Evolutionary conservation across 1,140 invertebrate species (phyloP).

Genomic region (Venustaconcha ellipsiformis): DNA sequence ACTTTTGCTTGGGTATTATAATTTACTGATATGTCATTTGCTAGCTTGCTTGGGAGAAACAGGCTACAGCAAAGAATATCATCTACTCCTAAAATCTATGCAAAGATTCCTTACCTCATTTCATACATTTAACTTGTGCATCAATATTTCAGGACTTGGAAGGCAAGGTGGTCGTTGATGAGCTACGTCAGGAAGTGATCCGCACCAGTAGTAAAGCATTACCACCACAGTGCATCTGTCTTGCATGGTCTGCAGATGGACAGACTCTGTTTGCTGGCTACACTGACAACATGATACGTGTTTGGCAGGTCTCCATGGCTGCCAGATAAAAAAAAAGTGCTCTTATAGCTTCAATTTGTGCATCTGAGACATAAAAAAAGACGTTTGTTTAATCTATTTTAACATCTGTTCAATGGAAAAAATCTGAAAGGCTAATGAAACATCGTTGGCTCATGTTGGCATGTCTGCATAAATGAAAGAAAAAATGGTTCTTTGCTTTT

Average conservation of each 20-base stretch:
- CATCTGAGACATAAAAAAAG: too few relatives aligned
- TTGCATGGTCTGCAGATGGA: conserved; percentile 99
- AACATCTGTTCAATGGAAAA: too few relatives aligned
- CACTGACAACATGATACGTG: conserved; percentile 97
- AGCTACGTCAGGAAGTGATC: conserved; percentile 95
- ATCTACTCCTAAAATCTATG: not conserved
- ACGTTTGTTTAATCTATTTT: too few relatives aligned
- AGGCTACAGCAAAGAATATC: not conserved
- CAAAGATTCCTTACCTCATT: not conserved
- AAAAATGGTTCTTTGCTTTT: too few relatives aligned
- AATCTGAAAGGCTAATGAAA: too few relatives aligned
- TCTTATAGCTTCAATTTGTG: too few relatives aligned
- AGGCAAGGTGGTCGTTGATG: conserved; percentile 99
- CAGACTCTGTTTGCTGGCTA: conserved; percentile 99
- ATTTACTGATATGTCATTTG: not conserved
- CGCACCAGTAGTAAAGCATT: conserved; percentile 74
- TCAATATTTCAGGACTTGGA: conserved; percentile 86
- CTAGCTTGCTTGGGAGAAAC: too few relatives aligned
- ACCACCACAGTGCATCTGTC: conserved; percentile 94
- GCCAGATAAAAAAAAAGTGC: conserved; percentile 38
- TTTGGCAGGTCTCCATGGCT: conserved; percentile 90
- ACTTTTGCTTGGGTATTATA: too few relatives aligned
- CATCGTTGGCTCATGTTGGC: too few relatives aligned
- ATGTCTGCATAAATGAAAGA: too few relatives aligned
- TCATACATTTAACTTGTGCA: conserved; percentile 3